Percentiles rank a stretch among this genome's conserved stretches.
Evolutionary conservation across 1,140 invertebrate genomes (phyloP).

Genomic region (Halesus radiatus): DNA sequence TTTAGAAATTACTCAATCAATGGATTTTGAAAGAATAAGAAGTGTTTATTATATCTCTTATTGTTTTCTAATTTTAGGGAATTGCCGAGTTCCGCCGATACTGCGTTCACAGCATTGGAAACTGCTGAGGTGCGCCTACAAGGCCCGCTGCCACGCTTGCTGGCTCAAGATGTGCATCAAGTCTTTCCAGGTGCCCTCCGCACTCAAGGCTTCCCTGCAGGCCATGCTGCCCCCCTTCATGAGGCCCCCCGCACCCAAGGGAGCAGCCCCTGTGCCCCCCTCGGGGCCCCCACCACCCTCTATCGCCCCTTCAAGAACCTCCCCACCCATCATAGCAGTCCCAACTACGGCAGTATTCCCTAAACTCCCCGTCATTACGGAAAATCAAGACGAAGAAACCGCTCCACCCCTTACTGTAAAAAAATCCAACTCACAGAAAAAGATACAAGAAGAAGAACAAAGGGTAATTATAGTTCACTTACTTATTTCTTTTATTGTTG

Average conservation of each 20-base stretch:
- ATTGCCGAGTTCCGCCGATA: conserved; percentile 79
- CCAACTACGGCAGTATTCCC: neutral
- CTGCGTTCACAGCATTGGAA: conserved; percentile 81
- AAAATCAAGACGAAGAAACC: conserved; percentile 61
- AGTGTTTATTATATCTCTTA: too few species aligned
- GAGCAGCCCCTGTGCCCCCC: neutral
- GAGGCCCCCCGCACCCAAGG: conserved; percentile 59
- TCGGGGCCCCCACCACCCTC: conserved; percentile 17
- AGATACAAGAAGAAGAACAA: conserved; percentile 58
- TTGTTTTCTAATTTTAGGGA: conserved; percentile 62
- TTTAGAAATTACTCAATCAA: too few species aligned
- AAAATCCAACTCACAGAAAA: conserved; percentile 58
- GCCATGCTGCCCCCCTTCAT: conserved; percentile 74
- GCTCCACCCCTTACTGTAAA: conserved; percentile 60
- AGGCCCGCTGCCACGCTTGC: conserved; percentile 84
- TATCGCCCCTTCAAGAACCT: neutral
- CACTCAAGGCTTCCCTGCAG: conserved; percentile 75
- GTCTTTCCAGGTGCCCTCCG: conserved; percentile 81
- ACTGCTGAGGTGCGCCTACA: conserved; percentile 77
- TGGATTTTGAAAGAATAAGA: too few species aligned
- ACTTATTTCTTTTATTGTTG: too few species aligned
- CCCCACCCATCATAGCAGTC: neutral
- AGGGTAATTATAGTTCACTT: conserved; percentile 48
- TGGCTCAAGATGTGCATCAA: conserved; percentile 89
- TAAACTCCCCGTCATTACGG: conserved; percentile 52